Percentiles rank a stretch among this genome's conserved stretches.
These are phyloP conservation scores for Drosophila elegans DNA, from an alignment of 1,140 invertebrate species.

Conservation along the genomic window DNA sequence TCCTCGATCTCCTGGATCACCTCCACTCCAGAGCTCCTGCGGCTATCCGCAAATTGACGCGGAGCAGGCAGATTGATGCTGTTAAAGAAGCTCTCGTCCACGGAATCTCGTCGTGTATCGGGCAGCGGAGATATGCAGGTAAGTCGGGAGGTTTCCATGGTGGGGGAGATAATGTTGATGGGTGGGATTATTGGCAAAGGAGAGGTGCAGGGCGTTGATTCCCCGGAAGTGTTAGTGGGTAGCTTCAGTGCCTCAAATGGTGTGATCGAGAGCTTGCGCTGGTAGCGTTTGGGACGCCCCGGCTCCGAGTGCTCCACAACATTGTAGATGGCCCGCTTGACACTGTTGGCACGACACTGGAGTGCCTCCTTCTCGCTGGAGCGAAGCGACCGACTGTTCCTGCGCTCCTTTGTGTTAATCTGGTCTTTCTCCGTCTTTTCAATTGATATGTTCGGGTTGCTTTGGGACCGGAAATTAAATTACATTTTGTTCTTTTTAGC, in stretches of 20 bases:
- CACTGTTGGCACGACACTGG: conserved; percentile 90
- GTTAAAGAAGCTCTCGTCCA: conserved; percentile 86
- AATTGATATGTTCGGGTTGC: conserved; percentile 79
- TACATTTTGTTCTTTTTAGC: background rate
- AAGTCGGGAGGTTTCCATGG: conserved; percentile 84
- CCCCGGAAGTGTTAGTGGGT: conserved; percentile 83
- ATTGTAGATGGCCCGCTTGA: conserved; percentile 94
- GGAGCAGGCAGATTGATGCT: conserved; percentile 87
- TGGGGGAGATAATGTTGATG: conserved; percentile 83
- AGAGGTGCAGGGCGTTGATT: conserved; percentile 87
- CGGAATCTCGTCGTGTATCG: conserved; percentile 88
- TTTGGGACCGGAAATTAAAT: background rate
- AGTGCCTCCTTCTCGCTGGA: conserved; percentile 86
- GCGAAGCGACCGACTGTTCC: conserved; percentile 73
- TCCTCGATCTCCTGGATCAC: conserved; percentile 83
- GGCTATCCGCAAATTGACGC: conserved; percentile 90
- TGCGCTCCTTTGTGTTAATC: conserved; percentile 77
- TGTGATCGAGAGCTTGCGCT: conserved; percentile 80
- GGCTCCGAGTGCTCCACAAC: conserved; percentile 92
- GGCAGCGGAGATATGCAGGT: conserved; percentile 89
- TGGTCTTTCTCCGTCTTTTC: conserved; percentile 84
- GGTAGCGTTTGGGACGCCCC: conserved; percentile 86
- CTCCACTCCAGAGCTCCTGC: conserved; percentile 88
- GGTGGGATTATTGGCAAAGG: conserved; percentile 86
- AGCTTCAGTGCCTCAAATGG: conserved; percentile 74